Conservation (phyloP, 1,140 invertebrate genomes). For the Penaeus vannamei region DNA sequence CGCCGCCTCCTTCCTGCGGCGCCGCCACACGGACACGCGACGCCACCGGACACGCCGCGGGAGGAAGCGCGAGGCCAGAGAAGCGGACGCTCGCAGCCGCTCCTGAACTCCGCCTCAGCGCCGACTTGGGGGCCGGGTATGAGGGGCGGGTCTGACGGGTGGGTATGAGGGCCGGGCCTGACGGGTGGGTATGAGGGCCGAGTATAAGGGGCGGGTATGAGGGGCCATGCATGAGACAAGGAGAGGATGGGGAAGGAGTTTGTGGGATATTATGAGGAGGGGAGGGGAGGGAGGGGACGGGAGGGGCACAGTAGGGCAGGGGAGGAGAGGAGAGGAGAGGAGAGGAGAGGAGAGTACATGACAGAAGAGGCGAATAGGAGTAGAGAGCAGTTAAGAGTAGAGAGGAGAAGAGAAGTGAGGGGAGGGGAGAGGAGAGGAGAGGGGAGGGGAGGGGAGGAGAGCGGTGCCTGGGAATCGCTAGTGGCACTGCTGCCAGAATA, state of each 20-base stretch:
- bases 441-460: not conserved
- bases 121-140: not conserved
- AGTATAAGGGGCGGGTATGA: not conserved
- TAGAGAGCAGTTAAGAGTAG: not conserved
- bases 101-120: no score
- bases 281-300: not conserved
- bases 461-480: no score
- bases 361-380: not conserved
- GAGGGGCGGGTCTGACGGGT: not conserved
- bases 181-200: not conserved
- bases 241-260: not conserved
- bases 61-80: no score
- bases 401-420: not conserved
- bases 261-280: not conserved
- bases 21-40: no score
- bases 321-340: not conserved
- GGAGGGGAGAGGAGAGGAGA: not conserved
- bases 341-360: not conserved
- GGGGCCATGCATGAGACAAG: not conserved
- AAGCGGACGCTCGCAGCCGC: no score
- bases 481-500: no score
- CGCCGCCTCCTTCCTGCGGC: no score
- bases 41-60: no score
- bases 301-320: not conserved
- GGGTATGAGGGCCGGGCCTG: not conserved